A percentile compares a stretch with the other conserved stretches of the same genome.
Evolutionary conservation across 2,113 vertebrate species (phyloP).

Genomic region (Raja brachyura): DNA sequence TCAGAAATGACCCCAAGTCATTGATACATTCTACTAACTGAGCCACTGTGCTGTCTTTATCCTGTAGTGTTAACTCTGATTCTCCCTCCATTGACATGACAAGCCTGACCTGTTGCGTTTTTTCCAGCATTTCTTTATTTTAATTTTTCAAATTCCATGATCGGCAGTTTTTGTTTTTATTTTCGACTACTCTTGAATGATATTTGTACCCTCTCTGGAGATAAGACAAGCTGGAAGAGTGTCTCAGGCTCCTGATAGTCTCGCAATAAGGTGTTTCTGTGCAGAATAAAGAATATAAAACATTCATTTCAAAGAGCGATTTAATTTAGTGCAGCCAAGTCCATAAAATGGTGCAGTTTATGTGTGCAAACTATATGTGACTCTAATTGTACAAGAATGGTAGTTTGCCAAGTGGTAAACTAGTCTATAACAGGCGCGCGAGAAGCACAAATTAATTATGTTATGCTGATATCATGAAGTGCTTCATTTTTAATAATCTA

Average conservation of each 20-base stretch:
- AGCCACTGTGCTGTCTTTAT: no score
- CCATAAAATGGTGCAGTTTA: background rate
- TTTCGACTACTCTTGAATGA: background rate
- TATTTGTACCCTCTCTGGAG: background rate
- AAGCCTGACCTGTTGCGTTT: no score
- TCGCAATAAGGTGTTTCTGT: no score
- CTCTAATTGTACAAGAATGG: constrained; percentile 6
- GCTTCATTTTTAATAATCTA: background rate
- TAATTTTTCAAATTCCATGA: no score
- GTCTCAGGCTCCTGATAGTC: background rate
- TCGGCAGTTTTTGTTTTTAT: no score
- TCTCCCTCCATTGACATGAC: no score
- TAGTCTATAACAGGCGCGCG: background rate
- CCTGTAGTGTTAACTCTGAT: no score
- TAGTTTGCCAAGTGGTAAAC: constrained; percentile 1
- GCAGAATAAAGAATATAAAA: no score
- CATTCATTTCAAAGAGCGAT: background rate
- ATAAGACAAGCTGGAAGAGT: background rate
- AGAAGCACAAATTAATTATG: background rate
- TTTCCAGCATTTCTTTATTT: no score
- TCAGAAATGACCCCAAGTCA: no score
- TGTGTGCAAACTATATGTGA: background rate
- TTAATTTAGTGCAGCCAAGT: background rate
- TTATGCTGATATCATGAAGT: constrained; percentile 8
- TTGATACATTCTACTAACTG: no score